Percentiles rank a stretch among this genome's conserved stretches.
Conservation (phyloP, 1,140 invertebrate species). For the Leptoteleia sp. region DNA sequence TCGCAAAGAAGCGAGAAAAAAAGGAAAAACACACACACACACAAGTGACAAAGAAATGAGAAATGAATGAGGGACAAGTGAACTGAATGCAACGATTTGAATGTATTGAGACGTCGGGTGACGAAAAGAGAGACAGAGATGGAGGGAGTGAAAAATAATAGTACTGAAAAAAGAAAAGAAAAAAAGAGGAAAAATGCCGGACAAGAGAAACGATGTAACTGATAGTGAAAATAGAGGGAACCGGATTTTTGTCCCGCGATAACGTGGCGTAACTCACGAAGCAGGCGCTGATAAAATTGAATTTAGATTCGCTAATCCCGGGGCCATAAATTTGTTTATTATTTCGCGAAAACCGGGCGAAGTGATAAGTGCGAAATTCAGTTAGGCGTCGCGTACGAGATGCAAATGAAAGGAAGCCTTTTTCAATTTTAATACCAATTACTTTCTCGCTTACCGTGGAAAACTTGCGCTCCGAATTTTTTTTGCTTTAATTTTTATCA, state of each 20-base stretch:
- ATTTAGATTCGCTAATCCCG: slow-evolving; percentile 41
- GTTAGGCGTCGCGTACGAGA: slow-evolving; percentile 30
- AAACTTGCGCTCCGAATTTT: slow-evolving; percentile 2
- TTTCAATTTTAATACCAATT: slow-evolving; percentile 44
- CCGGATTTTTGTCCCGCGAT: slow-evolving; percentile 15
- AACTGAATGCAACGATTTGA: slow-evolving; percentile 8
- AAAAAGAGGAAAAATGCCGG: slow-evolving; percentile 1
- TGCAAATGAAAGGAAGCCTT: slow-evolving; percentile 41
- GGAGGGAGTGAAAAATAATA: too few relatives aligned
- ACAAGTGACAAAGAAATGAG: slow-evolving; percentile 25
- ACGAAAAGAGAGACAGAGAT: too few relatives aligned
- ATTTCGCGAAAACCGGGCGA: slow-evolving; percentile 27
- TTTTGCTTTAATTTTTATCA: slow-evolving; percentile 17
- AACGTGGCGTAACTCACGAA: slow-evolving; percentile 25
- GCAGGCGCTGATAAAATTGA: slow-evolving; percentile 42
- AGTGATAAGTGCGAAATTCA: slow-evolving; percentile 51
- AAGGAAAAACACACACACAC: too few relatives aligned
- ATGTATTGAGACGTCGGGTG: slow-evolving; percentile 20
- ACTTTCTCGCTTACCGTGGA: slow-evolving; percentile 15
- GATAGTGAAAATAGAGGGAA: slow-evolving; percentile 33
- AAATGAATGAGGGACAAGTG: slow-evolving; percentile 11
- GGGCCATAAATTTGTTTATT: slow-evolving; percentile 50
- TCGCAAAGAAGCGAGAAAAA: slow-evolving; percentile 18
- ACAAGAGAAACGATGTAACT: slow-evolving; percentile 28
- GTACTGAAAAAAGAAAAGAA: too few relatives aligned